A percentile compares a stretch with the other conserved stretches of the same genome.
Conservation (phyloP, 1,140 invertebrate species). For the Oreohelix idahoensis region DNA sequence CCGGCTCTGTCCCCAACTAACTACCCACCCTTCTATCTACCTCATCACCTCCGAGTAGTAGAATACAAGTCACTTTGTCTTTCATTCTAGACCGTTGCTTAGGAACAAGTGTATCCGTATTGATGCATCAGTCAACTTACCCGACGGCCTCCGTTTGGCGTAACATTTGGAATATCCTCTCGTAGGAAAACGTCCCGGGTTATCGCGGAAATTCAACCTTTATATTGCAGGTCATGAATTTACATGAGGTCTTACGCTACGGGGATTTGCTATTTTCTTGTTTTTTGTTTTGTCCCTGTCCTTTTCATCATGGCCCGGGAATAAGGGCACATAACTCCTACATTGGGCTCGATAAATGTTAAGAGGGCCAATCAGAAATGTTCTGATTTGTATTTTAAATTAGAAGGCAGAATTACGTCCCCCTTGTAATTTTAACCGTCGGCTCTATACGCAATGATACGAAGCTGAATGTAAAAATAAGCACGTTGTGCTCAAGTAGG, state of each 20-base stretch:
- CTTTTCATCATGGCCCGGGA: neutral
- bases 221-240: slow-evolving; percentile 1
- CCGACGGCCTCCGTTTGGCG: neutral
- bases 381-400: neutral
- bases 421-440: neutral
- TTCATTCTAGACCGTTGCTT: too few relatives aligned
- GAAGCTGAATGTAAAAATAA: neutral
- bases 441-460: neutral
- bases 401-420: neutral
- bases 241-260: slow-evolving; percentile 4
- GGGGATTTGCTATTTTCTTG: neutral
- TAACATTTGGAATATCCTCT: neutral
- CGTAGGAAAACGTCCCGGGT: neutral
- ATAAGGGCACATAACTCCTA: neutral
- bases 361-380: neutral
- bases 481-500: too few relatives aligned
- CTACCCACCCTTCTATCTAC: too few relatives aligned
- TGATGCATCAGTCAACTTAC: neutral
- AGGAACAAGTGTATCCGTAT: too few relatives aligned
- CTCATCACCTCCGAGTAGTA: neutral
- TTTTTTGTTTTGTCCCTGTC: neutral
- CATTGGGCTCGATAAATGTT: neutral
- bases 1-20: too few relatives aligned
- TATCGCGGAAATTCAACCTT: neutral
- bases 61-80: neutral